A percentile compares a stretch with the other conserved stretches of the same genome.
These are phyloP conservation scores for Lissonota sp. DNA, from an alignment of 2,888 invertebrate genomes.

Conservation along the genomic window DNA sequence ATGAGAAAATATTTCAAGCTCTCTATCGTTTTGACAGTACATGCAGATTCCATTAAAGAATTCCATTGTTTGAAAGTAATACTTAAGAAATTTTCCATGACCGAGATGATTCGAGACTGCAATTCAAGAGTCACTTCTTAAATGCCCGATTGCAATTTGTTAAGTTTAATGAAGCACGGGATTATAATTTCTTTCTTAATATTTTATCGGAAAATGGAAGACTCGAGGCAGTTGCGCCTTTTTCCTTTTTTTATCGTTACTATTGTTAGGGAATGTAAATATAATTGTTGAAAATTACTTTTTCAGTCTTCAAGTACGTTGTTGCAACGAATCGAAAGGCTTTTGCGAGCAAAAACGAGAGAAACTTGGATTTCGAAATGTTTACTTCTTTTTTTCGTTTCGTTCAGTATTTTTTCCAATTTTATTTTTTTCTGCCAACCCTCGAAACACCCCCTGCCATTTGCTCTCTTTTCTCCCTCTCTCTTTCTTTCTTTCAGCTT, in stretches of 20 bases:
- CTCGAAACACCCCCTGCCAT: not conserved
- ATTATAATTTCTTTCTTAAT: no score
- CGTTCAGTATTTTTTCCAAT: conserved; percentile 6
- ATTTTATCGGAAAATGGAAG: not conserved
- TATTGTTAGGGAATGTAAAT: not conserved
- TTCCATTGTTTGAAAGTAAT: no score
- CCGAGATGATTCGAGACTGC: no score
- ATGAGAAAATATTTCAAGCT: conserved; percentile 13
- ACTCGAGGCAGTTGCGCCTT: not conserved
- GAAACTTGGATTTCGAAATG: conserved; percentile 26
- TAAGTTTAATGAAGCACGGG: no score
- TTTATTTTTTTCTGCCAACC: conserved; percentile 3
- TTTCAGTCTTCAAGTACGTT: not conserved
- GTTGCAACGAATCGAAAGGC: conserved; percentile 29
- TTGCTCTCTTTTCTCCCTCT: not conserved
- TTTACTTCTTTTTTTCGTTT: conserved; percentile 16
- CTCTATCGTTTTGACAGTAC: no score
- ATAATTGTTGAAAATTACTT: conserved; percentile 35
- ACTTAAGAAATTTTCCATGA: no score
- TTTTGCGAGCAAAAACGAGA: conserved; percentile 14
- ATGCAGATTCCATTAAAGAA: no score
- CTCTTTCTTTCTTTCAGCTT: conserved; percentile 20
- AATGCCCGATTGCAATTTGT: no score
- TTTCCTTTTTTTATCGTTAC: not conserved
- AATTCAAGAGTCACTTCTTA: no score